Conservation (phyloP, 2,113 vertebrate species). For the Grammomys dolichurus region DNA sequence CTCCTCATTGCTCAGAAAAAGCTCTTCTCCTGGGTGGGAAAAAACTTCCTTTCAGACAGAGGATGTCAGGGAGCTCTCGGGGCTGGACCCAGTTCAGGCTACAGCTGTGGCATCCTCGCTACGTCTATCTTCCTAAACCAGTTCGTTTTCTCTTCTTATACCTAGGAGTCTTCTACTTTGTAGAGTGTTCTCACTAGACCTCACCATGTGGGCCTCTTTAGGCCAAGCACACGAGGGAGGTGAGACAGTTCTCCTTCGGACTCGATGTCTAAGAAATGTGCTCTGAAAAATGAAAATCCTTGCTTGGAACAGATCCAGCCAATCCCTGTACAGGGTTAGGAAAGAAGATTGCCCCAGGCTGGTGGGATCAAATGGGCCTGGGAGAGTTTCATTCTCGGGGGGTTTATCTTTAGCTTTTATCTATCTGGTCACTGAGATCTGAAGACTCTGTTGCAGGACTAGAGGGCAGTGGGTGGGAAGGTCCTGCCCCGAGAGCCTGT, state of each 20-base stretch:
- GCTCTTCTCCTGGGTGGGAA: background rate
- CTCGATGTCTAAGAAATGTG: background rate
- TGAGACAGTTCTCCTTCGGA: background rate
- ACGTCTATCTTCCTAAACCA: rapidly evolving
- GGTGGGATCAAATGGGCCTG: background rate
- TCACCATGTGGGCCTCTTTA: rapidly evolving
- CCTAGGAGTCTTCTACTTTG: background rate
- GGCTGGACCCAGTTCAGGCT: background rate
- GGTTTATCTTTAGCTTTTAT: slow-evolving; percentile 72
- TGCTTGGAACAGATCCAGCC: background rate
- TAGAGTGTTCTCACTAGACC: background rate
- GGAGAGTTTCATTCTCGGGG: slow-evolving; percentile 66
- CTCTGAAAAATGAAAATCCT: background rate
- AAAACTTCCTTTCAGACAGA: background rate
- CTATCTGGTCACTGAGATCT: slow-evolving; percentile 62
- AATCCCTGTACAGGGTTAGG: background rate
- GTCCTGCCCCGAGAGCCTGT: background rate
- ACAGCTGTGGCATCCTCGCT: background rate
- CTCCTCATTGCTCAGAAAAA: background rate
- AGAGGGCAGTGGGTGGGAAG: background rate
- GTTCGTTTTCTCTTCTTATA: no score
- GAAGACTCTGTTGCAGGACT: background rate
- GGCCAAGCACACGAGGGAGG: background rate
- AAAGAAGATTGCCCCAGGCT: background rate
- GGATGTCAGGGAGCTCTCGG: rapidly evolving